phyloP scores from a whole-genome alignment of 2,797 vertebrate genomes.

The Apodemus agrarius region DNA sequence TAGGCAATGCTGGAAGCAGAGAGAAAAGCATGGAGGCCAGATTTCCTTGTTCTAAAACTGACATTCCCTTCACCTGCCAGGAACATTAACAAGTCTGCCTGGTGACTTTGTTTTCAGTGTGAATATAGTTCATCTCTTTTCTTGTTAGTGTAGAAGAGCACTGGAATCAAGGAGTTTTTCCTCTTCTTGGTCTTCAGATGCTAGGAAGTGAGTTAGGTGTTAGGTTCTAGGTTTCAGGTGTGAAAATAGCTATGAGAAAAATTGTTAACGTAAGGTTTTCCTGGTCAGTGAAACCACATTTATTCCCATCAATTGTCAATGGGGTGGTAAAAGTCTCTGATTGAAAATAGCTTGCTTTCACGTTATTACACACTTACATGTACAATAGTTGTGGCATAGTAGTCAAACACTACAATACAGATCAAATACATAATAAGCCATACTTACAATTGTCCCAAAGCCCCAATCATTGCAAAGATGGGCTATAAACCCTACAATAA shows the following conservation, averaged over 20 bases:
- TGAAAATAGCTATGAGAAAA: not conserved
- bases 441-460: not conserved
- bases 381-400: not conserved
- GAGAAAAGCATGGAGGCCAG: not conserved
- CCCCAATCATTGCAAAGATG: not conserved
- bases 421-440: conserved; percentile 39
- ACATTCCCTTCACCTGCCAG: not conserved
- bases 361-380: not conserved
- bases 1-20: not conserved
- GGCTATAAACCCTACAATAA: not conserved
- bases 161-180: not conserved
- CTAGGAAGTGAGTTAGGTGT: not conserved
- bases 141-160: not conserved
- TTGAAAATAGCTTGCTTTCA: not conserved
- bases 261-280: not conserved
- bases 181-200: conserved; percentile 15
- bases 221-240: conserved; percentile 16
- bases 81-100: not conserved
- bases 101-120: not conserved
- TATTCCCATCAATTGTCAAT: not conserved
- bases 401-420: not conserved
- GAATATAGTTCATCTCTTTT: not conserved
- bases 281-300: not conserved
- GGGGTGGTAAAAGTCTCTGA: not conserved
- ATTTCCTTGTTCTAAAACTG: not conserved